Conservation (phyloP, 2,113 vertebrate genomes). For the Capreolus pygargus region DNA sequence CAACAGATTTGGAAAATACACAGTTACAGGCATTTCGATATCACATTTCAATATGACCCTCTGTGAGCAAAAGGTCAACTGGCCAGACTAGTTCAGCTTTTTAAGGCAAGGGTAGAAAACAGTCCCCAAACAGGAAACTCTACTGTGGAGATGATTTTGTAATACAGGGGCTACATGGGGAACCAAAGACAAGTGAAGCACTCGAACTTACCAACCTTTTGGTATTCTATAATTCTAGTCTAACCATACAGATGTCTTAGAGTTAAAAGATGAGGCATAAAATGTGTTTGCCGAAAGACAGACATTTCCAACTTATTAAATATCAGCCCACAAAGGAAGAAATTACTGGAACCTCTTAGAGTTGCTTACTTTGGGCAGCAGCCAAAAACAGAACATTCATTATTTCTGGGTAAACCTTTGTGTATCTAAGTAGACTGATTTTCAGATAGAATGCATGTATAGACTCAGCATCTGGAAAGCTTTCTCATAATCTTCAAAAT, state of each 20-base stretch:
- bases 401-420: conserved; percentile 26
- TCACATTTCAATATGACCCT: not conserved
- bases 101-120: not conserved
- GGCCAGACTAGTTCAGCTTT: not conserved
- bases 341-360: conserved; percentile 21
- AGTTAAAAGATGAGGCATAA: conserved; percentile 34
- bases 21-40: not conserved
- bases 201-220: not conserved
- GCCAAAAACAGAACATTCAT: conserved; percentile 39
- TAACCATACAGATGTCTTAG: not conserved
- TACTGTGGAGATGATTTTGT: not conserved
- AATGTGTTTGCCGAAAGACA: conserved; percentile 17
- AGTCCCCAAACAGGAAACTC: not conserved
- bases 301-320: conserved; percentile 28
- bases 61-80: not conserved
- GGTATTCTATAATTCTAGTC: not conserved
- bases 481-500: conserved; percentile 69
- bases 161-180: not conserved
- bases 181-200: not conserved
- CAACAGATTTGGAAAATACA: not conserved
- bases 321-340: conserved; percentile 1
- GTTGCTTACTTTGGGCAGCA: conserved; percentile 25
- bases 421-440: conserved; percentile 15
- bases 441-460: conserved; percentile 52
- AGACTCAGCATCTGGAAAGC: conserved; percentile 67